Percentiles rank a stretch among this genome's conserved stretches.
phyloP scores from a whole-genome alignment of 2,888 invertebrate genomes.

The Hypena proboscidalis region DNA sequence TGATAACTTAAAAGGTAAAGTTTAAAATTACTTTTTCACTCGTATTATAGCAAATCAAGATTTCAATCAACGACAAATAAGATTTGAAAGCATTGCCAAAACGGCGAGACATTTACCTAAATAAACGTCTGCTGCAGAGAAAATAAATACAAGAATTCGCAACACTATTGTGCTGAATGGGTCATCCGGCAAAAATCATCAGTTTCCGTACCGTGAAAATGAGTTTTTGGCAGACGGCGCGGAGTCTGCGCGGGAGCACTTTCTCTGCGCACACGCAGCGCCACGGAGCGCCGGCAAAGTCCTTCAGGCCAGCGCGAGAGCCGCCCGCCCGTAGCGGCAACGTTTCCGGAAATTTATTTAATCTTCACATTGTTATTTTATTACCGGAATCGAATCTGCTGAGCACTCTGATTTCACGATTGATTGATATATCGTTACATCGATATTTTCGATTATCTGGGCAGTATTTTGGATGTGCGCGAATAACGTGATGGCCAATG shows the following conservation, averaged over 20 bases:
- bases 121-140: constrained; percentile 10
- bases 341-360: constrained; percentile 52
- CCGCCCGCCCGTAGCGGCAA: constrained; percentile 59
- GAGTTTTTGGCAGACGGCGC: constrained; percentile 80
- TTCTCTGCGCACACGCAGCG: constrained; percentile 76
- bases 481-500: constrained; percentile 54
- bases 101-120: constrained; percentile 24
- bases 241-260: constrained; percentile 81
- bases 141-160: constrained; percentile 35
- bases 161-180: constrained; percentile 44
- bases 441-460: constrained; percentile 41
- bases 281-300: constrained; percentile 62
- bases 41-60: too few species aligned
- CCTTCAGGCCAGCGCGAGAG: constrained; percentile 66
- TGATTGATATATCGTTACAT: constrained; percentile 52
- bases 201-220: constrained; percentile 79
- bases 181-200: constrained; percentile 74
- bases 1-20: too few species aligned
- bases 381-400: constrained; percentile 39
- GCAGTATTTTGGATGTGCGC: constrained; percentile 57
- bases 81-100: constrained; percentile 16
- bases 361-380: constrained; percentile 42
- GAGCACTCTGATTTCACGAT: constrained; percentile 39
- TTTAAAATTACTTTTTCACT: too few species aligned
- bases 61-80: neutral